phyloP scores from a whole-genome alignment of 2,888 invertebrate species.

The Caenorhabditis sulstoni region DNA sequence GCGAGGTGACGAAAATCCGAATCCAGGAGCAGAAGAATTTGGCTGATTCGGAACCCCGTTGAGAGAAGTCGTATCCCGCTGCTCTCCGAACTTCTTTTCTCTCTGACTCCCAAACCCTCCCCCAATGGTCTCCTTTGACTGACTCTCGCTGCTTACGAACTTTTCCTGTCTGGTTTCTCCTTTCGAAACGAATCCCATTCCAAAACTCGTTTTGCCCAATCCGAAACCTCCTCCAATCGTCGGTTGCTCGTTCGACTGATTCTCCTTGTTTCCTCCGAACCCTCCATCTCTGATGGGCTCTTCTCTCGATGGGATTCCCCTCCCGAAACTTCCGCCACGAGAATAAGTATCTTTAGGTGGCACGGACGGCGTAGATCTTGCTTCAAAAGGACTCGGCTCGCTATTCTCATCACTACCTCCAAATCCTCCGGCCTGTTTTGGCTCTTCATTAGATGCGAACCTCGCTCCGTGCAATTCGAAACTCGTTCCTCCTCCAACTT shows the following conservation, averaged over 20 bases:
- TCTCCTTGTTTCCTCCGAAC: neutral
- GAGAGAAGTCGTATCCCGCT: no score
- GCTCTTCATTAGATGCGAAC: no score
- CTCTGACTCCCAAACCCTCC: conserved; percentile 12
- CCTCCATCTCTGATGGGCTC: neutral
- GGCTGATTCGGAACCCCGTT: no score
- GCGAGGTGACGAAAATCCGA: neutral
- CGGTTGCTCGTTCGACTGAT: neutral
- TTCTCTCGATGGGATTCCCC: neutral
- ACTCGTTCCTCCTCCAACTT: no score
- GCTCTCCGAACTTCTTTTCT: no score
- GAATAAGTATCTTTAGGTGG: no score
- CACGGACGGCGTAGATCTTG: no score
- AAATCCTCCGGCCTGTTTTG: no score
- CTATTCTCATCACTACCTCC: no score
- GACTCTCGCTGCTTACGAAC: neutral
- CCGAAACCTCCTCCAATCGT: conserved; percentile 11
- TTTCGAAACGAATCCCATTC: neutral
- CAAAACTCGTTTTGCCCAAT: neutral
- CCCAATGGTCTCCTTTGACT: neutral
- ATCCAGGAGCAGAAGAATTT: neutral
- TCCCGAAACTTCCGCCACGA: neutral
- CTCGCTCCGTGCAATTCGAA: no score
- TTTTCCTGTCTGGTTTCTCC: neutral
- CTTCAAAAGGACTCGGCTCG: no score